A percentile compares a stretch with the other conserved stretches of the same genome.
phyloP scores from a whole-genome alignment of 2,797 vertebrate species.

The Acipenser oxyrinchus region DNA sequence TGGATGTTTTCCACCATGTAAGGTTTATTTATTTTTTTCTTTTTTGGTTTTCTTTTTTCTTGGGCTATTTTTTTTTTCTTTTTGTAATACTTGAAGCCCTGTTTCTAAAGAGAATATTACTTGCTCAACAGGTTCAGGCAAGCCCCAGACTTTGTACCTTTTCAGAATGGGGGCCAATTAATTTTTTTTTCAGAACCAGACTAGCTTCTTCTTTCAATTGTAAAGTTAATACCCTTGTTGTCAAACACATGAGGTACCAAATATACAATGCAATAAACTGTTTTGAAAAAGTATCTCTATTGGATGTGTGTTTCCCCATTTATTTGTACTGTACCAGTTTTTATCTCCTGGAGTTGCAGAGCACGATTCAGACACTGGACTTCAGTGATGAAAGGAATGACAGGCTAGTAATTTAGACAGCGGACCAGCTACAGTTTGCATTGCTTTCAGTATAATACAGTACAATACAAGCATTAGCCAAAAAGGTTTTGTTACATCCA shows the following conservation, averaged over 20 bases:
- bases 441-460: too few relatives aligned
- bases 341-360: too few relatives aligned
- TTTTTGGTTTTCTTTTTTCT: neutral
- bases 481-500: too few relatives aligned
- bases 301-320: neutral
- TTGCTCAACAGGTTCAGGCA: constrained; percentile 74
- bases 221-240: constrained; percentile 70
- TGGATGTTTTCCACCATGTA: constrained; percentile 75
- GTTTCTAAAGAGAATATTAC: constrained; percentile 71
- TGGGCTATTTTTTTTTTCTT: constrained; percentile 19
- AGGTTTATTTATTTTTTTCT: constrained; percentile 42
- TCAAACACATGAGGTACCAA: constrained; percentile 76
- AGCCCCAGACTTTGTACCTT: constrained; percentile 76
- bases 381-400: too few relatives aligned
- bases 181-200: constrained; percentile 57
- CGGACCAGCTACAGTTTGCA: too few relatives aligned
- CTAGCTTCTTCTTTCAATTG: constrained; percentile 75
- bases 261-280: constrained; percentile 77
- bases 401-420: too few relatives aligned
- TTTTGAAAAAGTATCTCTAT: constrained; percentile 62
- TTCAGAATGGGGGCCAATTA: constrained; percentile 61
- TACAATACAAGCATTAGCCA: too few relatives aligned
- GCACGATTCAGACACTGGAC: too few relatives aligned
- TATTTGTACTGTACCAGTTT: too few relatives aligned
- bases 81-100: constrained; percentile 79